Evolutionary conservation across 2,113 vertebrate species (phyloP).

Genomic region (Mus musculus): DNA sequence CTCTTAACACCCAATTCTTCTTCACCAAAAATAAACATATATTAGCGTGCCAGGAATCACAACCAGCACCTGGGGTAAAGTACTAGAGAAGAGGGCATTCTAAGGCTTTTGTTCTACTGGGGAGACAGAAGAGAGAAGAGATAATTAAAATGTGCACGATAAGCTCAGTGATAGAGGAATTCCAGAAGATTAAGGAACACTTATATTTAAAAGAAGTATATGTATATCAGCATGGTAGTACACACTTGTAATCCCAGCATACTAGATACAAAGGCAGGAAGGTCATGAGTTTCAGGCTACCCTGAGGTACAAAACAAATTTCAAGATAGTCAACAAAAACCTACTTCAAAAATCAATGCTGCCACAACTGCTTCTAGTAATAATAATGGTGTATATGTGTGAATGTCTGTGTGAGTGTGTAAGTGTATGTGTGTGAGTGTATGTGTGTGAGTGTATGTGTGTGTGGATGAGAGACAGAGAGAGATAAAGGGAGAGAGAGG

Average conservation of each 20-base stretch:
- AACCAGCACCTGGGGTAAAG: background rate
- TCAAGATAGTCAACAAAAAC: background rate
- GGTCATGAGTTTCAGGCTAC: background rate
- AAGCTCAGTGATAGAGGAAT: background rate
- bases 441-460: accelerated
- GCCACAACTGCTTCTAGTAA: background rate
- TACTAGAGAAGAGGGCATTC: background rate
- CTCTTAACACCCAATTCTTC: background rate
- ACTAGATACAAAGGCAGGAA: background rate
- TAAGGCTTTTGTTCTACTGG: background rate
- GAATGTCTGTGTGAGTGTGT: too few species aligned
- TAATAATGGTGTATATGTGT: background rate
- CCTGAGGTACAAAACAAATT: background rate
- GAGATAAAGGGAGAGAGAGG: too few species aligned
- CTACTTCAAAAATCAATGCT: background rate
- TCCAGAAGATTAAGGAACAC: background rate
- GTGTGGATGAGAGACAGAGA: background rate
- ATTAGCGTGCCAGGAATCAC: background rate
- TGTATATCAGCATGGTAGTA: background rate
- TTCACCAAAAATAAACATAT: background rate
- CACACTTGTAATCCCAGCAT: background rate
- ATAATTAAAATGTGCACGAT: background rate
- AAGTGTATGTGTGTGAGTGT: background rate
- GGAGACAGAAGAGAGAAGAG: background rate
- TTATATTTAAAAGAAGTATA: background rate